These are phyloP conservation scores for Listrodromus nycthemerus DNA, from an alignment of 2,888 invertebrate species.

Conservation along the genomic window DNA sequence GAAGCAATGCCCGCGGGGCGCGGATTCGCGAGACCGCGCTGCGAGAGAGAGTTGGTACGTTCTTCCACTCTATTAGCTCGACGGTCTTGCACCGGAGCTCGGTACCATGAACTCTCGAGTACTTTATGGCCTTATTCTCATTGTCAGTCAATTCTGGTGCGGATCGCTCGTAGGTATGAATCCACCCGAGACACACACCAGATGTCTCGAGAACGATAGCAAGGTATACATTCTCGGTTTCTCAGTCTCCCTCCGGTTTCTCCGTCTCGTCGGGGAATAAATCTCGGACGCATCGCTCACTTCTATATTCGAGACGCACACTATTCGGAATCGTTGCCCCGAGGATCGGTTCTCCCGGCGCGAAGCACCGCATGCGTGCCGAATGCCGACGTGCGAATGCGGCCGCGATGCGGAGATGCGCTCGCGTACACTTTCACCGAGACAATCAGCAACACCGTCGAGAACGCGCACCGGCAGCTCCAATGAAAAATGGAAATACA, in stretches of 20 bases:
- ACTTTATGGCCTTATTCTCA: slow-evolving; percentile 58
- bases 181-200: slow-evolving; percentile 7
- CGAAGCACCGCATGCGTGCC: slow-evolving; percentile 48
- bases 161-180: slow-evolving; percentile 14
- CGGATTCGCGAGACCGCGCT: slow-evolving; percentile 24
- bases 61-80: slow-evolving; percentile 48
- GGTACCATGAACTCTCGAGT: slow-evolving; percentile 24
- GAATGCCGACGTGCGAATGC: slow-evolving; percentile 40
- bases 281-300: slow-evolving; percentile 18
- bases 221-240: slow-evolving; percentile 18
- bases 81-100: slow-evolving; percentile 29
- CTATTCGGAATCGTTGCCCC: slow-evolving; percentile 64
- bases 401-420: slow-evolving; percentile 11
- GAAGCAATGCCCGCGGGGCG: slow-evolving; percentile 12
- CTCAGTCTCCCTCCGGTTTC: not conserved
- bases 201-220: slow-evolving; percentile 19
- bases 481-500: not conserved
- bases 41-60: not conserved
- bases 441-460: slow-evolving; percentile 21
- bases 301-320: slow-evolving; percentile 56
- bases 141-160: slow-evolving; percentile 62
- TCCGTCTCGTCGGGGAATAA: slow-evolving; percentile 2
- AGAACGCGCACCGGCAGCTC: not conserved
- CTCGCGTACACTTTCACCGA: slow-evolving; percentile 36
- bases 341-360: slow-evolving; percentile 43